These are phyloP conservation scores for Florisuga fusca DNA, from an alignment of 2,797 vertebrate species.

Conservation along the genomic window DNA sequence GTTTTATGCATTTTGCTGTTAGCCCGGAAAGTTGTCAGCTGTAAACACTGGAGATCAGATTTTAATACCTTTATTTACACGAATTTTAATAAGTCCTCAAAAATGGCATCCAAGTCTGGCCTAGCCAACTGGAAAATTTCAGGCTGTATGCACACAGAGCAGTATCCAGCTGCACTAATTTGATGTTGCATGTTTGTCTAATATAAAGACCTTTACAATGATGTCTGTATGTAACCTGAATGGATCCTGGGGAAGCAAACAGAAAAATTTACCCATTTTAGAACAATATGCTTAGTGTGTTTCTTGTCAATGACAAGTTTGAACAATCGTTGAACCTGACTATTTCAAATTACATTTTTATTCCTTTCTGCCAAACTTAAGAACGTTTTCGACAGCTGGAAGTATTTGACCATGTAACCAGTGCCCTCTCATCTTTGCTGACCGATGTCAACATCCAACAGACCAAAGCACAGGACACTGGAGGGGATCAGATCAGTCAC, in stretches of 20 bases:
- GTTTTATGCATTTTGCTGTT: neutral
- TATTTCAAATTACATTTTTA: neutral
- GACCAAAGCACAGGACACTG: neutral
- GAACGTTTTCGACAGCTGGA: slow-evolving; percentile 85
- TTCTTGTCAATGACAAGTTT: neutral
- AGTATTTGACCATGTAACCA: slow-evolving; percentile 84
- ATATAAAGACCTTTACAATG: neutral
- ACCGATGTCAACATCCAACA: slow-evolving; percentile 10
- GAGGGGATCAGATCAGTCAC: neutral
- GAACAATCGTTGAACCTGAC: neutral
- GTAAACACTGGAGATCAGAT: neutral
- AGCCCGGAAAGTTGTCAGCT: neutral
- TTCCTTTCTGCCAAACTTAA: slow-evolving; percentile 53
- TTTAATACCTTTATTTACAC: slow-evolving; percentile 4
- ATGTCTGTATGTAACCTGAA: neutral
- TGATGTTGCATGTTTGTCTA: neutral
- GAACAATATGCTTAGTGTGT: neutral
- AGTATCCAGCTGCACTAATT: neutral
- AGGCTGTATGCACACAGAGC: neutral
- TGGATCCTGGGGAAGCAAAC: neutral
- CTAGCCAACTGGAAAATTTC: neutral
- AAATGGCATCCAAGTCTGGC: neutral
- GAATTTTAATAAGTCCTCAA: neutral
- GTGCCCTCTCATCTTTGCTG: slow-evolving; percentile 82
- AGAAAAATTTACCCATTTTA: neutral